Conservation (phyloP, 92 coral and sea anemone species). For the Hydrozoanthus gracilis region DNA sequence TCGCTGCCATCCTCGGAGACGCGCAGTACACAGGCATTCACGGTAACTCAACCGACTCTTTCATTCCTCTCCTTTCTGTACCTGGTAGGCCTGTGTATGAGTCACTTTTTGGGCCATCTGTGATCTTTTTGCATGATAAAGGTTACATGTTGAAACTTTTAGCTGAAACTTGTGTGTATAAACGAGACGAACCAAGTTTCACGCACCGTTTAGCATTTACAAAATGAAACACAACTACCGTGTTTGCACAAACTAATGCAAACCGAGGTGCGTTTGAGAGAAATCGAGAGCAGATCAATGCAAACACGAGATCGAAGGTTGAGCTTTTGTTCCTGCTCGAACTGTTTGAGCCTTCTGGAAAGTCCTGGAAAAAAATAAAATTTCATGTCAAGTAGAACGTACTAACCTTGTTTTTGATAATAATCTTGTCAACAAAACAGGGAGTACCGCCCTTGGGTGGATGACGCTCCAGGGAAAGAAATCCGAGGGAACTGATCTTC, state of each 20-base stretch:
- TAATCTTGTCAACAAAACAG: slow-evolving; percentile 36
- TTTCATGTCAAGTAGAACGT: background rate
- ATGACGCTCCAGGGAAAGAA: slow-evolving; percentile 98
- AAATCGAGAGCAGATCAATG: too few species aligned
- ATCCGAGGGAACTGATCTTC: slow-evolving; percentile 94
- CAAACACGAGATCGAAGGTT: too few species aligned
- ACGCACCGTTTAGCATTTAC: too few species aligned
- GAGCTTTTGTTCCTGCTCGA: too few species aligned
- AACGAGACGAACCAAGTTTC: too few species aligned
- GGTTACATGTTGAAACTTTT: too few species aligned
- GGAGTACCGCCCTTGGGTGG: slow-evolving; percentile 99
- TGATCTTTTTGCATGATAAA: background rate
- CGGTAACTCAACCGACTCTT: slow-evolving; percentile 48
- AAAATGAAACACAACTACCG: too few species aligned
- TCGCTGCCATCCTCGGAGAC: slow-evolving; percentile 96
- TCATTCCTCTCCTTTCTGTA: background rate
- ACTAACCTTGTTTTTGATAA: background rate
- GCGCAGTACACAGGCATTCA: slow-evolving; percentile 95
- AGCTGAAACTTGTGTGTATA: too few species aligned
- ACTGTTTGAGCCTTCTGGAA: too few species aligned
- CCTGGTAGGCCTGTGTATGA: background rate
- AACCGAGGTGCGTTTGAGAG: too few species aligned
- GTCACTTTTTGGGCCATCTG: background rate
- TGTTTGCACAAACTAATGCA: too few species aligned
- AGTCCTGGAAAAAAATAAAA: too few species aligned